Evolutionary conservation across 2,113 vertebrate species (phyloP).

Genomic region (Serinus canaria): DNA sequence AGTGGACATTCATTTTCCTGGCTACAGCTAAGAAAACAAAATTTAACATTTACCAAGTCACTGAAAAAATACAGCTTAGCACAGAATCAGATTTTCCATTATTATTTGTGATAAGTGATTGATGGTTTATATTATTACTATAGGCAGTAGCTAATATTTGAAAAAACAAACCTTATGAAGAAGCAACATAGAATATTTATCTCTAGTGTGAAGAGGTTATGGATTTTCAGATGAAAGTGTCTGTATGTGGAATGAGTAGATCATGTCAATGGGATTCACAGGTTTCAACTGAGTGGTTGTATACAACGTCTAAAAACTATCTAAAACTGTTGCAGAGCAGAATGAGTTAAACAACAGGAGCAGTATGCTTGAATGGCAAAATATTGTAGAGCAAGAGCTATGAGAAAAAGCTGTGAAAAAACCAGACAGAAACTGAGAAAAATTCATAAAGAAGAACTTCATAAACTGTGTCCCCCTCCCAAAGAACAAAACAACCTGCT

Average conservation of each 20-base stretch:
- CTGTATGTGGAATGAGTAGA: neutral
- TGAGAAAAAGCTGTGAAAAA: neutral
- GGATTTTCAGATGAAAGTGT: slow-evolving; percentile 33
- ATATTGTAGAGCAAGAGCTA: neutral
- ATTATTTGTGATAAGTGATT: slow-evolving; percentile 29
- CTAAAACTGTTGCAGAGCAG: neutral
- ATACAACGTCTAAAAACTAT: neutral
- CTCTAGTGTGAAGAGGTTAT: slow-evolving; percentile 41
- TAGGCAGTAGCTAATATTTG: neutral
- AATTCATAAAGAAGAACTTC: neutral
- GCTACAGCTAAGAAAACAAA: slow-evolving; percentile 15
- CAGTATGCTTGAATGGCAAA: neutral
- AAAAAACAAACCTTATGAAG: slow-evolving; percentile 22
- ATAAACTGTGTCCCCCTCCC: neutral
- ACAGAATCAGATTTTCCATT: slow-evolving; percentile 27
- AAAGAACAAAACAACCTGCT: neutral
- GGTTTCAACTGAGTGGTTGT: neutral
- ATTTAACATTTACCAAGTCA: slow-evolving; percentile 23
- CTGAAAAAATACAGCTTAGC: slow-evolving; percentile 34
- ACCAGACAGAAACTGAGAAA: neutral
- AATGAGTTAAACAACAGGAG: neutral
- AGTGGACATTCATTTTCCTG: slow-evolving; percentile 13
- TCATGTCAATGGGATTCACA: neutral
- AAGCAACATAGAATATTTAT: slow-evolving; percentile 55
- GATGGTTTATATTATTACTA: slow-evolving; percentile 43